Base-by-base conservation (phyloP, 1,140 invertebrate genomes). In the Drosophila auraria region DNA sequence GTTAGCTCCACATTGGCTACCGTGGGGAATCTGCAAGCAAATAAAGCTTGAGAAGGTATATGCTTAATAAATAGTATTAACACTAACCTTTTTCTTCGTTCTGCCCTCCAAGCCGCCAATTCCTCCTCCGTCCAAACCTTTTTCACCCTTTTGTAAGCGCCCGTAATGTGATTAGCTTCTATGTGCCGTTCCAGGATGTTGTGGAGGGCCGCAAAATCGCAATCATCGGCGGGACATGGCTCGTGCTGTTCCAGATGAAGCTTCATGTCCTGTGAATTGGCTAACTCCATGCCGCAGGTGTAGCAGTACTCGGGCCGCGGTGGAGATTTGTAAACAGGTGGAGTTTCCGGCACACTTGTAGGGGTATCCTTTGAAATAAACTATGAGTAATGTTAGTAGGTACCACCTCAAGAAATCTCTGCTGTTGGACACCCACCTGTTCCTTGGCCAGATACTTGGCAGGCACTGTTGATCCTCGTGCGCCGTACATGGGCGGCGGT, bases 171-270 rank as follows among this genome's bases (percentile, higher is more conserved):
- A 93, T 98, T 97, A 94, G 96, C 95, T 93, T 95, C 93, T 74
- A 97, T 95, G 87, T 98, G 97, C 80, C 96, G 96, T 60, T 96
- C 95, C 15, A 98, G 94, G 3, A 98, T 93, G 90, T 96, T 96
- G 11, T 96, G 95, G 92, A 97, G 95, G 17, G 97, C 97, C 15
- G 95, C 94, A 94, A 97, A 98, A 27, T 94, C 95, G 89, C 97
- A 98, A n/a, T 96, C 96, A 83, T 97, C 96, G 17, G 96, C 95
- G 47, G 95, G 95, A 89, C 97, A 98, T 92, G 94, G 93, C 93
- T 95, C 94, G 93, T 98, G 97, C 74, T 95, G 94, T 5, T 93
- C 82, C 74, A 95, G 93, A 91, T 98, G 97, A 53, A 94, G 93
- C 49, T 95, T 82, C 53, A 96, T 94, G 70, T 94, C 90, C 23